A percentile compares a stretch with the other conserved stretches of the same genome.
These are phyloP conservation scores for Psix sp. DNA, from an alignment of 1,140 invertebrate species.

Conservation along the genomic window DNA sequence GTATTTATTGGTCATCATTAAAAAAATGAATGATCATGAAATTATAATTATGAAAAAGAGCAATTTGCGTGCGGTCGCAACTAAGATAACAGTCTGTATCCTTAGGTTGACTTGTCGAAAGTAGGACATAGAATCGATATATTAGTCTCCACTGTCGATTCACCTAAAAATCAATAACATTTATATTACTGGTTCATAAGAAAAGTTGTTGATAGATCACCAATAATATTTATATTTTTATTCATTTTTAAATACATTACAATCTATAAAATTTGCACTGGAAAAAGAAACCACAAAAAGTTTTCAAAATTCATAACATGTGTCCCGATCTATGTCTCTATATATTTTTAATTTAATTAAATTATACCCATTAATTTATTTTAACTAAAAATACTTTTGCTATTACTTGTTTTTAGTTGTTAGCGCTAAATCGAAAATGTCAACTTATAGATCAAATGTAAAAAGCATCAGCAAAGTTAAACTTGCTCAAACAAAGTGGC, in stretches of 20 bases:
- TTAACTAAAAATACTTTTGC: too few relatives aligned
- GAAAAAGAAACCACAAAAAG: not conserved
- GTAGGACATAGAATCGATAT: constrained; percentile 49
- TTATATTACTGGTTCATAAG: constrained; percentile 2
- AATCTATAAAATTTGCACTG: not conserved
- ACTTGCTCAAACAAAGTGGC: too few relatives aligned
- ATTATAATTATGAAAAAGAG: not conserved
- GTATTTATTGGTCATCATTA: too few relatives aligned
- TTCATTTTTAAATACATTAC: not conserved
- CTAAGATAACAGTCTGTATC: constrained; percentile 42
- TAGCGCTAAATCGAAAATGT: too few relatives aligned
- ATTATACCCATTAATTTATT: too few relatives aligned
- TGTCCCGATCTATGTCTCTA: too few relatives aligned
- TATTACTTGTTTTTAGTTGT: too few relatives aligned
- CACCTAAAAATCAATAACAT: constrained; percentile 37
- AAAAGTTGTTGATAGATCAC: constrained; percentile 22
- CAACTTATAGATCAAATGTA: too few relatives aligned
- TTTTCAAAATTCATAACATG: not conserved
- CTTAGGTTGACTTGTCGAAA: constrained; percentile 39
- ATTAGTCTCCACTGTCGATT: constrained; percentile 33
- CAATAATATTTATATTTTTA: too few relatives aligned
- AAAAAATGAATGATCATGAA: not conserved
- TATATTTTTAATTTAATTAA: too few relatives aligned
- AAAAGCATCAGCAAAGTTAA: too few relatives aligned
- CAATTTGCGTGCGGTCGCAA: constrained; percentile 34